Conservation (phyloP, 53 echinoderm and acorn worm genomes). For the Antedon mediterranea region DNA sequence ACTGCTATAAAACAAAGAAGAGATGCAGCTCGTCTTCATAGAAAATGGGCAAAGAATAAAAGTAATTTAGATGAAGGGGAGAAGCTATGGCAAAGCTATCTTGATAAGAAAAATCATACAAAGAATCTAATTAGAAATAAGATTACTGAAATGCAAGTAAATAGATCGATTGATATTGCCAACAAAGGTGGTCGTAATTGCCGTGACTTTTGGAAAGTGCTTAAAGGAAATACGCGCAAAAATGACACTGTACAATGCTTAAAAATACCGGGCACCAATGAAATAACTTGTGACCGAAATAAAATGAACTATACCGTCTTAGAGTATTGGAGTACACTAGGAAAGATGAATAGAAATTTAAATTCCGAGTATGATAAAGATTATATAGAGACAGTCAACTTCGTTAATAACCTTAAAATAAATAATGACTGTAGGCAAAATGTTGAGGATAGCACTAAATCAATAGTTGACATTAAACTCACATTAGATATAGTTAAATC, state of each 20-base stretch:
- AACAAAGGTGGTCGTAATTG: neutral
- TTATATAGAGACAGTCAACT: neutral
- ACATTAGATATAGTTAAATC: neutral
- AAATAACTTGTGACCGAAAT: neutral
- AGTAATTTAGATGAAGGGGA: neutral
- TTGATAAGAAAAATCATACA: neutral
- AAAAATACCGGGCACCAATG: neutral
- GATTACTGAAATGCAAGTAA: neutral
- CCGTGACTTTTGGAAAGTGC: neutral
- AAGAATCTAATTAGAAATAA: neutral
- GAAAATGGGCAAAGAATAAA: neutral
- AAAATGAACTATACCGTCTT: neutral
- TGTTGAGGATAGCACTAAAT: neutral
- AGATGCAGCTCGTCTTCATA: neutral
- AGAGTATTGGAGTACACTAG: neutral
- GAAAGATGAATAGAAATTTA: neutral
- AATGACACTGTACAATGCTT: neutral
- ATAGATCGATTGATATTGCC: neutral
- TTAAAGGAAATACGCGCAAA: neutral
- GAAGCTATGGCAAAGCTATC: neutral
- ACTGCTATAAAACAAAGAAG: neutral
- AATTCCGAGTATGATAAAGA: neutral
- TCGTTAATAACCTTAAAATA: neutral
- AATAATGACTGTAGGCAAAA: too few species aligned
- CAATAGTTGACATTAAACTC: neutral